Evolutionary conservation across 2,113 vertebrate species (phyloP).

Genomic region (cat (Felis catus)): DNA sequence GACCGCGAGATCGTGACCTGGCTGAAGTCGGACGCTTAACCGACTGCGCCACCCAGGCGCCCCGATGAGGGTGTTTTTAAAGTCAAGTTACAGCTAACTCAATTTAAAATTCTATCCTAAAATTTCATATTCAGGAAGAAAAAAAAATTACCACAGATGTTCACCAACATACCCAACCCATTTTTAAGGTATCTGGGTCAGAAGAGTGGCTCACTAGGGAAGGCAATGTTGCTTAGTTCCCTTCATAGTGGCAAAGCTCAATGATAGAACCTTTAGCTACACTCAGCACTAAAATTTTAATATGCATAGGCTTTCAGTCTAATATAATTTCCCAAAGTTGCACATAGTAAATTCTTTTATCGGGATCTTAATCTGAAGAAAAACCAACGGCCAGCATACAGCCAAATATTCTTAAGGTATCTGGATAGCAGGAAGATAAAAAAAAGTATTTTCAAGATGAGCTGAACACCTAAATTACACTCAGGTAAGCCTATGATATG

Average conservation of each 20-base stretch:
- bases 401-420: neutral
- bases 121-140: neutral
- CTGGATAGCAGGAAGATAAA: neutral
- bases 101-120: conserved; percentile 29
- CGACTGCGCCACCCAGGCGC: too few relatives aligned
- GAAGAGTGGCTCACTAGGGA: neutral
- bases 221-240: neutral
- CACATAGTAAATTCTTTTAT: neutral
- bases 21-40: too few relatives aligned
- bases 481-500: neutral
- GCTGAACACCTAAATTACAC: neutral
- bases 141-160: neutral
- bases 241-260: neutral
- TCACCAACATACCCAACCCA: neutral
- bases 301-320: neutral
- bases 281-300: neutral
- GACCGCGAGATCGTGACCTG: too few relatives aligned
- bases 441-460: neutral
- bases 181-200: neutral
- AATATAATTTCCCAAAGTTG: neutral
- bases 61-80: neutral
- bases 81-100: conserved; percentile 10
- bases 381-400: neutral
- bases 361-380: neutral
- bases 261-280: neutral